Evolutionary conservation across 2,888 invertebrate genomes (phyloP), one percentile per base, ranked within the genome.

Genomic region (Glaucopsyche alexis): DNA sequence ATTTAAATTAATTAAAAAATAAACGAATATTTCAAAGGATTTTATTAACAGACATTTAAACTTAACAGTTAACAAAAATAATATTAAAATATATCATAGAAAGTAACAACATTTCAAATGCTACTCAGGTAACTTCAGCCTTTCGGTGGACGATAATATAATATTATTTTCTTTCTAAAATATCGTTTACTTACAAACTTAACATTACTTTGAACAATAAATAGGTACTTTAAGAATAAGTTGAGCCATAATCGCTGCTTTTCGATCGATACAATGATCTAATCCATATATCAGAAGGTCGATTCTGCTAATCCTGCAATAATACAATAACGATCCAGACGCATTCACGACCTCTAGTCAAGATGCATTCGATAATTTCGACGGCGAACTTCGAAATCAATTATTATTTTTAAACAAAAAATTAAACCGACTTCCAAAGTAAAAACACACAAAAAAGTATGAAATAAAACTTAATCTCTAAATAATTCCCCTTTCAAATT

Each of bases 41-140:
- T 60, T 60, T 60, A 60, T 60, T 29, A 60, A 60, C 60, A 60
- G 38, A 60, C 29, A 47, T 13, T 47, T 13, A 60, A 60, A 38
- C 60, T 60, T 60, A 60, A 60, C 60, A 38, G 8, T 55, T 9
- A 7, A 16, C 9, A 19, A 52, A 1, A 11, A 13, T 60, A 29
- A 60, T 16, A 1, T 52, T 7, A 16, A 3, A 16, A 29, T 60
- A 60, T 29, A 60, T 13, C 13, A 16, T 29, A 29, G 0, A 13
- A 60, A 60, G 29, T 29, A 60, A 7, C 60, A 13, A 38, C 38
- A 60, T 38, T 29, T 13, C 60, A 60, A 60, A 60, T 60, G 38
- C 29, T 29, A 60, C 60, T 60, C 29, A 29, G 60, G 60, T 60
- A 60, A 38, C 29, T 60, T 60, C 29, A 13, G 29, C 29, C 29